These are phyloP conservation scores for Phalanger gymnotis DNA, from an alignment of 2,797 vertebrate species.

Conservation along the genomic window DNA sequence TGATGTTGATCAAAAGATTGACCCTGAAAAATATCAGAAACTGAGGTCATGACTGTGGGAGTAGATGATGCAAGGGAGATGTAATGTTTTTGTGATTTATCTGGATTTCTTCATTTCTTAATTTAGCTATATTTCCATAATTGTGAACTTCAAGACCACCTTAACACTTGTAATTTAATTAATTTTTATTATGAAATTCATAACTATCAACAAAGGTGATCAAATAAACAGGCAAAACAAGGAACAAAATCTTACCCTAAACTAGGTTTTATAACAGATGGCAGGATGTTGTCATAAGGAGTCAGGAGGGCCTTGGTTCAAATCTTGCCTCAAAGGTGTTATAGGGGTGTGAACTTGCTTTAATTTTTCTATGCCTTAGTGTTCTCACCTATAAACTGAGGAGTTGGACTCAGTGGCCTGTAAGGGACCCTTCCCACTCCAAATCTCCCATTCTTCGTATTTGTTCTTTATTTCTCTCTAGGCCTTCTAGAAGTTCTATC, in stretches of 20 bases:
- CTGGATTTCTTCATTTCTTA: not conserved
- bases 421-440: not conserved
- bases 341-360: not conserved
- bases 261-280: not conserved
- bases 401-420: not conserved
- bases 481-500: not conserved
- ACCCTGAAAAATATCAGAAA: conserved; percentile 8
- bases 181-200: not conserved
- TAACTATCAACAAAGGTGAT: not conserved
- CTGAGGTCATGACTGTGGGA: accelerated
- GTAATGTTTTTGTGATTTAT: not conserved
- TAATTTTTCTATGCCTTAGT: not conserved
- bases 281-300: not conserved
- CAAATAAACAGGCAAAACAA: not conserved
- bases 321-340: not conserved
- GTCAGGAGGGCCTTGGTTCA: not conserved
- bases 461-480: not conserved
- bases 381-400: not conserved
- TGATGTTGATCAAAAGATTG: conserved; percentile 2
- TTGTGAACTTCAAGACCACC: conserved; percentile 15
- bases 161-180: not conserved
- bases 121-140: not conserved
- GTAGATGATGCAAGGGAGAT: not conserved
- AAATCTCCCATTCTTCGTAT: not conserved
- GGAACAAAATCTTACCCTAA: not conserved